Conservation (phyloP, 2,113 vertebrate genomes). For the Forbesichthys papilliferus region DNA sequence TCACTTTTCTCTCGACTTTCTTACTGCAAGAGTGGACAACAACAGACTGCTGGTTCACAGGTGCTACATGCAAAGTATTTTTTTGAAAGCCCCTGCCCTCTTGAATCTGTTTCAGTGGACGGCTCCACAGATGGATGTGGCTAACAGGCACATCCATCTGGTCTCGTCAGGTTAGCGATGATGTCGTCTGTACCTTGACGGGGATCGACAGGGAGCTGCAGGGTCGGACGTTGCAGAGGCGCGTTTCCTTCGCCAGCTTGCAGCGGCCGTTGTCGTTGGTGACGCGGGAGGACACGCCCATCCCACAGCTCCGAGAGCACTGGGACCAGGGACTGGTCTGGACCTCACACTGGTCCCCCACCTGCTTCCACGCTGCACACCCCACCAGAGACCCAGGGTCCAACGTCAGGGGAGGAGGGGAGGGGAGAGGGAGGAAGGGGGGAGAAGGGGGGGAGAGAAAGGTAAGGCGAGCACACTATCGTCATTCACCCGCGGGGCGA, state of each 20-base stretch:
- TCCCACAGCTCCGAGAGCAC: conserved; percentile 82
- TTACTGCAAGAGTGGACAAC: too few species aligned
- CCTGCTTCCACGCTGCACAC: conserved; percentile 70
- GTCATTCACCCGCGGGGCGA: conserved; percentile 74
- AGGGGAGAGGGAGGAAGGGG: conserved; percentile 15
- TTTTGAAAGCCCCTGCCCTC: too few species aligned
- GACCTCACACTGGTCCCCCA: conserved; percentile 65
- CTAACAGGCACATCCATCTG: too few species aligned
- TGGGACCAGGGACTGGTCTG: conserved; percentile 83
- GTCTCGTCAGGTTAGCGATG: too few species aligned
- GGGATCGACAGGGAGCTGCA: conserved; percentile 76
- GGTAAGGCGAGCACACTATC: conserved; percentile 66
- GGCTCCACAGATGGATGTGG: too few species aligned
- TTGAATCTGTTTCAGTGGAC: too few species aligned
- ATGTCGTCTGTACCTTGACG: conserved; percentile 70
- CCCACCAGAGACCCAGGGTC: background rate
- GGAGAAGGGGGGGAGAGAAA: conserved; percentile 34
- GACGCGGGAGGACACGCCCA: conserved; percentile 81
- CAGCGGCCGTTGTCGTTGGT: conserved; percentile 81
- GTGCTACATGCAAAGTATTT: too few species aligned
- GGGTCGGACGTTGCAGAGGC: conserved; percentile 79
- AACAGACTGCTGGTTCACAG: too few species aligned
- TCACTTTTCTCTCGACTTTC: too few species aligned
- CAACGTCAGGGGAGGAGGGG: conserved; percentile 32
- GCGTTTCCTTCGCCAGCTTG: conserved; percentile 81